Percentiles rank a stretch among this genome's conserved stretches.
These are phyloP conservation scores for Montipora capitata DNA, from an alignment of 92 coral and sea anemone genomes.

Conservation along the genomic window DNA sequence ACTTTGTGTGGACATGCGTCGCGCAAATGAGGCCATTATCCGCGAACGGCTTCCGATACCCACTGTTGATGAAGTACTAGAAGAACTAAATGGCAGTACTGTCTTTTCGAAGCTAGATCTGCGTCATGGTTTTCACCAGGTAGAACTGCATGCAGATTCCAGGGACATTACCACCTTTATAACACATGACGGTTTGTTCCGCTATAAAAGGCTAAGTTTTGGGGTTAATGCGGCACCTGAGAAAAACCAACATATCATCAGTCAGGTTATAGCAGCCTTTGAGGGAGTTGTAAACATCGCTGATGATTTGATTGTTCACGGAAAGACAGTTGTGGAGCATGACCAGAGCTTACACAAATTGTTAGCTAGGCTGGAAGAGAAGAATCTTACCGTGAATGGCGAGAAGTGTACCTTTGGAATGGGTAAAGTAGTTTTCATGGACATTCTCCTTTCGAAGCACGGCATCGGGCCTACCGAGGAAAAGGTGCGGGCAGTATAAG, in stretches of 20 bases:
- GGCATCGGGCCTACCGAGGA: slow-evolving; percentile 29
- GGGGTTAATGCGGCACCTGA: slow-evolving; percentile 63
- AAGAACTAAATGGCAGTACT: background rate
- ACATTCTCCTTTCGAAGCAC: slow-evolving; percentile 37
- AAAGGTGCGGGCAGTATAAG: slow-evolving; percentile 71
- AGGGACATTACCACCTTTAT: background rate
- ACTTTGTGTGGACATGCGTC: no score
- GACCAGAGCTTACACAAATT: background rate
- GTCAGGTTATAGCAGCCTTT: background rate
- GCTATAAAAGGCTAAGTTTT: slow-evolving; percentile 62
- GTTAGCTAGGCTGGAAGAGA: slow-evolving; percentile 59
- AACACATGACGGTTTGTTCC: slow-evolving; percentile 41
- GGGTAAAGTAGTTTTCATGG: slow-evolving; percentile 36
- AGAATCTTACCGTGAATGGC: slow-evolving; percentile 75
- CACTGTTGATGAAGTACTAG: no score
- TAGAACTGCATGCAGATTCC: no score
- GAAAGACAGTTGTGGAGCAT: no score
- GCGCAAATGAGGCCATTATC: no score
- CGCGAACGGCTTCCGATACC: no score
- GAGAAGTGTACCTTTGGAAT: no score
- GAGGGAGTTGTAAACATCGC: slow-evolving; percentile 49
- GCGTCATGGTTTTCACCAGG: slow-evolving; percentile 5
- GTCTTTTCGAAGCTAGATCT: background rate
- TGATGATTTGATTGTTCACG: slow-evolving; percentile 54
- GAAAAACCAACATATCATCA: slow-evolving; percentile 62